phyloP scores from a whole-genome alignment of 2,888 invertebrate genomes.

The Periphyllus acericola region DNA sequence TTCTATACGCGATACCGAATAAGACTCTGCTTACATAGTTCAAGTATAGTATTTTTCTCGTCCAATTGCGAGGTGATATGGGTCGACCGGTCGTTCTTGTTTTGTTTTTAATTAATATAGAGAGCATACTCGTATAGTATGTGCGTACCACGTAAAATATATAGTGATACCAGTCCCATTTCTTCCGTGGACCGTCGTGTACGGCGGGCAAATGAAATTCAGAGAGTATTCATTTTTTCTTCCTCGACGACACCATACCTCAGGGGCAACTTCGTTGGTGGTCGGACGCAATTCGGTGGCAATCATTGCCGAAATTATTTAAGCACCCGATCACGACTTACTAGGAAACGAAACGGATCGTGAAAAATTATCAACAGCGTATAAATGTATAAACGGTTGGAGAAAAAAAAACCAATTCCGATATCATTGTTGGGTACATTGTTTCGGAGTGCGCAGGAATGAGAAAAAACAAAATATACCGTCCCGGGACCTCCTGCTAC shows the following conservation, averaged over 20 bases:
- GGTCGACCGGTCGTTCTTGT: slow-evolving; percentile 45
- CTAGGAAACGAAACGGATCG: neutral
- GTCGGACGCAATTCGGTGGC: neutral
- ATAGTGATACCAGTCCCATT: slow-evolving; percentile 16
- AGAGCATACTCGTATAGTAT: too few relatives aligned
- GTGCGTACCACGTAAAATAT: too few relatives aligned
- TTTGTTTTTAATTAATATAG: too few relatives aligned
- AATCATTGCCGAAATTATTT: neutral
- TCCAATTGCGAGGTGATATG: neutral
- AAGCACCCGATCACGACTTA: too few relatives aligned
- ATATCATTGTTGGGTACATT: too few relatives aligned
- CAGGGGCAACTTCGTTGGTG: slow-evolving; percentile 31
- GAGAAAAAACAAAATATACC: neutral
- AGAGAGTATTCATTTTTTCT: neutral
- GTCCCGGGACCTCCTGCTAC: slow-evolving; percentile 12
- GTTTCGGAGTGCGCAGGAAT: neutral
- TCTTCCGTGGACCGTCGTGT: neutral
- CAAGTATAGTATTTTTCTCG: slow-evolving; percentile 3
- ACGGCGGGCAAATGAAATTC: neutral
- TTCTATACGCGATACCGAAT: neutral
- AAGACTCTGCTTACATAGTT: neutral
- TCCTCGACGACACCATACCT: neutral
- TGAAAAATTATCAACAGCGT: too few relatives aligned
- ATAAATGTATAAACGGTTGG: too few relatives aligned
- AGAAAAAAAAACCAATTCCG: too few relatives aligned